A percentile compares a stretch with the other conserved stretches of the same genome.
Evolutionary conservation across 2,113 vertebrate genomes (phyloP).

Genomic region (Paradisaea rubra): DNA sequence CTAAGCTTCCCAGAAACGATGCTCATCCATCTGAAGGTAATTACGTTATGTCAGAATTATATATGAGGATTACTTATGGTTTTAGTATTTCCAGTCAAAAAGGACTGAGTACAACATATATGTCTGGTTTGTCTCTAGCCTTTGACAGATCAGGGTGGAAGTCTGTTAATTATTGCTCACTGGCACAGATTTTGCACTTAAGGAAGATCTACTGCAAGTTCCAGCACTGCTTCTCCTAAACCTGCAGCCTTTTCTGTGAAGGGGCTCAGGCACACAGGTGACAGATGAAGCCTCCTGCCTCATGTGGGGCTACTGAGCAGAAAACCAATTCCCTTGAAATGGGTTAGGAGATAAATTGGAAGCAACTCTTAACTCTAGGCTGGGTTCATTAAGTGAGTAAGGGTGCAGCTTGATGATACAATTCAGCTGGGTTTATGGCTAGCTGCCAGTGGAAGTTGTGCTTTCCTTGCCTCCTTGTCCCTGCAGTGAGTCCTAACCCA

Average conservation of each 20-base stretch:
- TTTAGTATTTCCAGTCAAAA: constrained; percentile 25
- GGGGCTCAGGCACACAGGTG: background rate
- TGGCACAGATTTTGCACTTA: constrained; percentile 18
- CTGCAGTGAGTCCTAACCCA: background rate
- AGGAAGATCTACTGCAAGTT: background rate
- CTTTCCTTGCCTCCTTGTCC: background rate
- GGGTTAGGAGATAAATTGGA: background rate
- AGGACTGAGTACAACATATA: background rate
- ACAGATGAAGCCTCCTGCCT: background rate
- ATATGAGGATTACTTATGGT: constrained; percentile 20
- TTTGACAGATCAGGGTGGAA: constrained; percentile 24
- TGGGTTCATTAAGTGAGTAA: background rate
- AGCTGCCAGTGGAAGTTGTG: background rate
- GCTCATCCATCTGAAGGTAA: constrained; percentile 87
- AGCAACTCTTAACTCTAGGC: background rate
- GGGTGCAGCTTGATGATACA: background rate
- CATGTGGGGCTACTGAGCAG: background rate
- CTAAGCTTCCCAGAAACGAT: constrained; percentile 81
- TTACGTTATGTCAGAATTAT: background rate
- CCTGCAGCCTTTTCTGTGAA: background rate
- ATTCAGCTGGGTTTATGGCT: background rate
- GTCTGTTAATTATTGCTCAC: constrained; percentile 22
- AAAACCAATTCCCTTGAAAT: background rate
- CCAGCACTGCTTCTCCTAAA: background rate
- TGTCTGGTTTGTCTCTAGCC: constrained; percentile 3